Conservation (phyloP, 2,113 vertebrate genomes). For the Xerus inauris region DNA sequence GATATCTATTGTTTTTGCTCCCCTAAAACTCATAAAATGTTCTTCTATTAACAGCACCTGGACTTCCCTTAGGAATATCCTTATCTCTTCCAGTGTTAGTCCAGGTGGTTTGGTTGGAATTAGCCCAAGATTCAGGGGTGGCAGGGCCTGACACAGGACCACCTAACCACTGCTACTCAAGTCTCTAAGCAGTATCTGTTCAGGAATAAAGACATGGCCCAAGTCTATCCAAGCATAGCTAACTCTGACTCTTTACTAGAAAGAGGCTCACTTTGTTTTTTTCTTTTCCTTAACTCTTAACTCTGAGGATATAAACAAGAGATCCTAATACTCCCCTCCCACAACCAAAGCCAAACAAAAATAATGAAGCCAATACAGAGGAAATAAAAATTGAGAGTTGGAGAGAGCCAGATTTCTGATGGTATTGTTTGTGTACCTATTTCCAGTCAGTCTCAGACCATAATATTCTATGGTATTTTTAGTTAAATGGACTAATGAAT, state of each 20-base stretch:
- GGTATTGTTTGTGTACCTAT: not conserved
- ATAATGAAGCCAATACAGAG: not conserved
- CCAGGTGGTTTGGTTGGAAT: not conserved
- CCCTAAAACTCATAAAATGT: not conserved
- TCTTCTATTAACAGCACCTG: not conserved
- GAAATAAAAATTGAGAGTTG: not conserved
- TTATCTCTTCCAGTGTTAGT: not conserved
- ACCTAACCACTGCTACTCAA: not conserved
- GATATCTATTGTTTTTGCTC: not conserved
- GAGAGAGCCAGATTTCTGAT: not conserved
- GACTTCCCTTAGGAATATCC: not conserved
- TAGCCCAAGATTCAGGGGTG: not conserved
- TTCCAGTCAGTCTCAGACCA: not conserved
- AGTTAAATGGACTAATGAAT: constrained; percentile 31
- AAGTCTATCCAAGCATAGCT: not conserved
- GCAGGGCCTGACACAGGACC: not conserved
- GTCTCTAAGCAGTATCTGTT: not conserved
- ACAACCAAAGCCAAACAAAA: not conserved
- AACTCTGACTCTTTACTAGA: not conserved
- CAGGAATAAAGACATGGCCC: not conserved
- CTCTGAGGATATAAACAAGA: not conserved
- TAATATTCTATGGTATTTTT: not conserved
- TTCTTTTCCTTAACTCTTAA: not conserved
- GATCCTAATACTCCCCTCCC: not conserved
- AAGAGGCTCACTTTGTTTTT: not conserved